phyloP scores from a whole-genome alignment of 2,113 vertebrate genomes.

The Pagrus major region DNA sequence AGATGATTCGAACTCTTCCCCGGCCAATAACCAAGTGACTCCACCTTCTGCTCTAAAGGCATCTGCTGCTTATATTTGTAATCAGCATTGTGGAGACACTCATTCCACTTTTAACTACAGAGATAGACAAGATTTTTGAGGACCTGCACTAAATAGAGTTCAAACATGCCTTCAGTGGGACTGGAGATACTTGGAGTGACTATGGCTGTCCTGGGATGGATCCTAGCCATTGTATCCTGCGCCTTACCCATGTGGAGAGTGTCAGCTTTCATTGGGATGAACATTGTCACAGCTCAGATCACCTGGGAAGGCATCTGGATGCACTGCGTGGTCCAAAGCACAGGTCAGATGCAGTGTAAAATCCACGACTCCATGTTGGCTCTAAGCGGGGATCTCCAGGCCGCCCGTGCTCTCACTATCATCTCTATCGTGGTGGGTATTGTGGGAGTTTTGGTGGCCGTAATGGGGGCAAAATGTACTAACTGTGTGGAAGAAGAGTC shows the following conservation, averaged over 20 bases:
- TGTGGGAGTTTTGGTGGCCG: slow-evolving; percentile 87
- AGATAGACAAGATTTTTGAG: background rate
- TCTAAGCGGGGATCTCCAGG: slow-evolving; percentile 90
- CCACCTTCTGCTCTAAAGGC: slow-evolving; percentile 68
- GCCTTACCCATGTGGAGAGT: slow-evolving; percentile 93
- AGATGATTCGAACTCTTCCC: slow-evolving; percentile 44
- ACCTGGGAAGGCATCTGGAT: slow-evolving; percentile 94
- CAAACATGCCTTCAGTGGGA: slow-evolving; percentile 86
- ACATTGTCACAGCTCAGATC: slow-evolving; percentile 90
- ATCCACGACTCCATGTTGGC: slow-evolving; percentile 91
- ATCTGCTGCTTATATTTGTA: slow-evolving; percentile 32
- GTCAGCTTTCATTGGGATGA: slow-evolving; percentile 91
- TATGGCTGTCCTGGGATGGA: slow-evolving; percentile 89
- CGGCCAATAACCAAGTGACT: slow-evolving; percentile 71
- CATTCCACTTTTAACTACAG: background rate
- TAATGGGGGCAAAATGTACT: slow-evolving; percentile 93
- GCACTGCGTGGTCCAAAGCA: slow-evolving; percentile 90
- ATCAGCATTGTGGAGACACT: slow-evolving; percentile 6
- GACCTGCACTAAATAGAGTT: background rate
- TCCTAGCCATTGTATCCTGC: slow-evolving; percentile 87
- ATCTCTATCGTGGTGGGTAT: slow-evolving; percentile 89
- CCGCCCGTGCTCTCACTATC: slow-evolving; percentile 89
- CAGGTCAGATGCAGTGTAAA: slow-evolving; percentile 90
- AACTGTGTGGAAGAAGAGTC: slow-evolving; percentile 91
- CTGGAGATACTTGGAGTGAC: slow-evolving; percentile 90